Evolutionary conservation across 2,113 vertebrate genomes (phyloP).

Genomic region (Neolamprologus fasciatus): DNA sequence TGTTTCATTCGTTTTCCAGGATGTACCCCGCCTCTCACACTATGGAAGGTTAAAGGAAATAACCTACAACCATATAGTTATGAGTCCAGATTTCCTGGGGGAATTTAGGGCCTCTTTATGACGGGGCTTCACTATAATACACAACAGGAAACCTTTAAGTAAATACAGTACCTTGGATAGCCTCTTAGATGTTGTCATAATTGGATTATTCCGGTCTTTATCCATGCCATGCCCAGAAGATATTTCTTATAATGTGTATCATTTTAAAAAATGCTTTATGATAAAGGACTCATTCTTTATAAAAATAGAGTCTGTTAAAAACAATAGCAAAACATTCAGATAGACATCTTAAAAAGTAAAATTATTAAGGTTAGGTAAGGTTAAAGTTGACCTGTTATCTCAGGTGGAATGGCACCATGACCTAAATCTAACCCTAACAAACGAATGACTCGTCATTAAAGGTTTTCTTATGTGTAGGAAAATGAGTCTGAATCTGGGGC

Average conservation of each 20-base stretch:
- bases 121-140: neutral
- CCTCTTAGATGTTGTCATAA: neutral
- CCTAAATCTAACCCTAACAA: constrained; percentile 20
- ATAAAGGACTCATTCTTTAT: rapidly evolving
- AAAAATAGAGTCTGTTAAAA: neutral
- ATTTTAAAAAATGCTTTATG: neutral
- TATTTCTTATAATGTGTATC: neutral
- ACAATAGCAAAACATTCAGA: neutral
- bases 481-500: neutral
- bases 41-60: neutral
- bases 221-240: neutral
- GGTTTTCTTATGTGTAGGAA: neutral
- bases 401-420: neutral
- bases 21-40: neutral
- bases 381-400: neutral
- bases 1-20: neutral
- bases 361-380: neutral
- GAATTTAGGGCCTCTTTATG: neutral
- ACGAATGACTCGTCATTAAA: neutral
- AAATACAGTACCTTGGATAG: neutral
- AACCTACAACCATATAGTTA: neutral
- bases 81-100: neutral
- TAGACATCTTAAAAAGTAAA: neutral
- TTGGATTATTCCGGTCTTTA: neutral
- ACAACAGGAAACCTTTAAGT: neutral